Evolutionary conservation across 1,140 invertebrate genomes (phyloP).

Genomic region (Anastrepha obliqua): DNA sequence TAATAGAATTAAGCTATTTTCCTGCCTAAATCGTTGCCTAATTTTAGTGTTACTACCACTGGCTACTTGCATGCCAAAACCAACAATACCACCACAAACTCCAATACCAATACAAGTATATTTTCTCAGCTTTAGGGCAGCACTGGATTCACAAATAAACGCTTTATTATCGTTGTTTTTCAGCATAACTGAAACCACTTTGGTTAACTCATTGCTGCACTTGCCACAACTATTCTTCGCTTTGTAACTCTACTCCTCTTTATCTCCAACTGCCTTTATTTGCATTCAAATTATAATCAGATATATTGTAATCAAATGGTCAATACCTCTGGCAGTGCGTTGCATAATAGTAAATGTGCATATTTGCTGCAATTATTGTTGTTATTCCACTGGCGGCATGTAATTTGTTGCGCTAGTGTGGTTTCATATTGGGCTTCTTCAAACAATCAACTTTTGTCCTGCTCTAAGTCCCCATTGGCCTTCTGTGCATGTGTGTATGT

Average conservation of each 20-base stretch:
- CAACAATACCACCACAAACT: no score
- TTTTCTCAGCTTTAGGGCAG: neutral
- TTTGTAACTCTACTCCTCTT: neutral
- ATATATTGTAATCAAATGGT: neutral
- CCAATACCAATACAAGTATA: neutral
- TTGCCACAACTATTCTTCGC: neutral
- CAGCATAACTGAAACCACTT: neutral
- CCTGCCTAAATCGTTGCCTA: neutral
- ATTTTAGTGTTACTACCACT: neutral
- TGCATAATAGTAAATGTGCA: neutral
- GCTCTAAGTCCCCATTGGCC: no score
- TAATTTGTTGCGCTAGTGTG: neutral
- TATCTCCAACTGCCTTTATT: neutral
- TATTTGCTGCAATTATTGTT: neutral
- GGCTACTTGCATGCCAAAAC: no score
- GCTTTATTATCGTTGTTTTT: neutral
- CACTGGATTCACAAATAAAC: neutral
- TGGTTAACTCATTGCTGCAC: neutral
- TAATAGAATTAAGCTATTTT: neutral
- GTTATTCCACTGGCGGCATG: neutral
- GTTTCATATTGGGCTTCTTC: no score
- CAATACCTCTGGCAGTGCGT: neutral
- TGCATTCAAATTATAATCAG: conserved; percentile 28
- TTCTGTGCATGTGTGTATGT: no score
- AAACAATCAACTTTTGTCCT: no score